Evolutionary conservation across 2,113 vertebrate species (phyloP).

Genomic region (Sisor rabdophorus): DNA sequence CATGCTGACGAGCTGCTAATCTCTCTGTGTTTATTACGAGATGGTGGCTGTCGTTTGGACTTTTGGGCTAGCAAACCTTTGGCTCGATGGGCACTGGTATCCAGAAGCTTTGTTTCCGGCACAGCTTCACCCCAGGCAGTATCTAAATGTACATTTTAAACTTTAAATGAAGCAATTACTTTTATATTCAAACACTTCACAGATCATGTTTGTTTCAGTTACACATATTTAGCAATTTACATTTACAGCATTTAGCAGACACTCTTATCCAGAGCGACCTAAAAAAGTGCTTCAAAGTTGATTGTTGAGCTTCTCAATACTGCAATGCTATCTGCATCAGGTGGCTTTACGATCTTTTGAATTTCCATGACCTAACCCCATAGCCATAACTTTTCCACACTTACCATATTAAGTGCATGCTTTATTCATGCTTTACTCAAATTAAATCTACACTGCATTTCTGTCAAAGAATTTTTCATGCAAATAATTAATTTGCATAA

Average conservation of each 20-base stretch:
- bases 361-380: too few species aligned
- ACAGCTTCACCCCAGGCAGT: slow-evolving; percentile 76
- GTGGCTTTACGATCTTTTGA: background rate
- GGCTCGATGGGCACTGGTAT: slow-evolving; percentile 84
- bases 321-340: background rate
- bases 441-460: too few species aligned
- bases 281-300: too few species aligned
- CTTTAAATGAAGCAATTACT: background rate
- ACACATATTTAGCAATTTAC: background rate
- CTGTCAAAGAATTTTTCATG: too few species aligned
- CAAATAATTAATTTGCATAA: too few species aligned
- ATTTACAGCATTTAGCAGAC: too few species aligned
- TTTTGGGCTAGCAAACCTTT: slow-evolving; percentile 83
- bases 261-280: too few species aligned
- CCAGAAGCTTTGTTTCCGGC: slow-evolving; percentile 80
- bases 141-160: slow-evolving; percentile 41
- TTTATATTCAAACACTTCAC: background rate
- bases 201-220: background rate
- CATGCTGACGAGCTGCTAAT: slow-evolving; percentile 57
- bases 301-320: too few species aligned
- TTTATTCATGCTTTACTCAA: too few species aligned
- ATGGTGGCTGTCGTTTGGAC: slow-evolving; percentile 81
- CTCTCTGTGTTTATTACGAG: slow-evolving; percentile 81
- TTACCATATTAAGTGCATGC: too few species aligned
- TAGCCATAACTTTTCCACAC: too few species aligned